Percentiles rank a stretch among this genome's conserved stretches.
Evolutionary conservation across 1,140 invertebrate species (phyloP).

Genomic region (Aleiodes sp.): DNA sequence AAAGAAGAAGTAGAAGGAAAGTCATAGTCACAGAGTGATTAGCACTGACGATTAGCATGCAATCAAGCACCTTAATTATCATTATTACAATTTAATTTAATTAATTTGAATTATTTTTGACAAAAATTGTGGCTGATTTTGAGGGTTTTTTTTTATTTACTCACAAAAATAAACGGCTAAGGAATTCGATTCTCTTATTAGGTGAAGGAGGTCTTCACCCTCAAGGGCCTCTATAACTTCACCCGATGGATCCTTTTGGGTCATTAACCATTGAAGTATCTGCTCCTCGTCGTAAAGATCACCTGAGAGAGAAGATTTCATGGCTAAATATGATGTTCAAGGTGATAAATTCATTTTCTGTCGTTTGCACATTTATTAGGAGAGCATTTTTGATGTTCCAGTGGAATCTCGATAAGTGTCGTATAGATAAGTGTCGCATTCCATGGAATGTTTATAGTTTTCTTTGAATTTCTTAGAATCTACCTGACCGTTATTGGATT

Average conservation of each 20-base stretch:
- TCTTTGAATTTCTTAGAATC: no score
- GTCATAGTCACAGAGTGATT: background rate
- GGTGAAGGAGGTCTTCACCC: conserved; percentile 80
- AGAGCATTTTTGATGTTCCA: no score
- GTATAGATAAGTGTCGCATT: no score
- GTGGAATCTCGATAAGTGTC: no score
- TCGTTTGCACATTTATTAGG: no score
- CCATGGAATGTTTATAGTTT: no score
- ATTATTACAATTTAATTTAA: background rate
- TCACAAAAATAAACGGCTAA: conserved; percentile 94
- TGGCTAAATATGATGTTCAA: no score
- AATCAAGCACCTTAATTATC: background rate
- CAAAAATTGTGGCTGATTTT: background rate
- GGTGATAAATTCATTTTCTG: no score
- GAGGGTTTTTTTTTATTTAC: conserved; percentile 55
- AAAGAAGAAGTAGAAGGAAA: conserved; percentile 17
- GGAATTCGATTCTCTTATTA: conserved; percentile 85
- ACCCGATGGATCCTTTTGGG: conserved; percentile 89
- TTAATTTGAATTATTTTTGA: background rate
- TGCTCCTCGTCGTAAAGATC: conserved; percentile 90
- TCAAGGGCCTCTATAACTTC: conserved; percentile 91
- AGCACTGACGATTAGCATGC: conserved; percentile 3
- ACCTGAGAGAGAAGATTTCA: conserved; percentile 67
- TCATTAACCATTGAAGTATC: conserved; percentile 88
- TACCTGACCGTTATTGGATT: no score